These are phyloP conservation scores for Leptinotarsa rubiginosa DNA, from an alignment of 2,888 invertebrate species.

Conservation along the genomic window DNA sequence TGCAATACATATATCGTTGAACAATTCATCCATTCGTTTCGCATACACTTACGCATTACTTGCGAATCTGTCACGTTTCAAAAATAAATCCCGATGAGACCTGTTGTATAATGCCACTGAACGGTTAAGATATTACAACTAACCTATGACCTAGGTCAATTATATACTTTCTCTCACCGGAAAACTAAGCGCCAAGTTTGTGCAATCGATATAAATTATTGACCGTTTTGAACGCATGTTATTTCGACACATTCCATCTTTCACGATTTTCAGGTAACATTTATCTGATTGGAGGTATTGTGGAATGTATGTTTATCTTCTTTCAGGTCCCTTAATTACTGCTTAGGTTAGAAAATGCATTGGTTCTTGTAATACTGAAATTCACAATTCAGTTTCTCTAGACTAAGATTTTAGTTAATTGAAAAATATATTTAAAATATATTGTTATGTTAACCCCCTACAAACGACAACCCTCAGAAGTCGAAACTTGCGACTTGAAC, in stretches of 20 bases:
- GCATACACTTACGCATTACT: neutral
- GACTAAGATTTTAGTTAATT: too few species aligned
- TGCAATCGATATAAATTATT: slow-evolving; percentile 23
- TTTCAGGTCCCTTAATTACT: neutral
- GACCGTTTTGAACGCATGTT: slow-evolving; percentile 2
- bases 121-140: neutral
- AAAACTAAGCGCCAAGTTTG: slow-evolving; percentile 21
- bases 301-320: neutral
- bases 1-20: neutral
- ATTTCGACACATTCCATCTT: slow-evolving; percentile 22
- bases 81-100: slow-evolving; percentile 15
- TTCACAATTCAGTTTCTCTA: too few species aligned
- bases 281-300: neutral
- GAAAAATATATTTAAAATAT: too few species aligned
- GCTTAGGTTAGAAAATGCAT: too few species aligned
- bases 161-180: slow-evolving; percentile 26
- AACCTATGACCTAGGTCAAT: slow-evolving; percentile 28
- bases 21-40: neutral
- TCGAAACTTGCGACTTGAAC: too few species aligned
- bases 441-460: too few species aligned
- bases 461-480: too few species aligned
- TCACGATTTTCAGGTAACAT: slow-evolving; percentile 9
- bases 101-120: slow-evolving; percentile 2
- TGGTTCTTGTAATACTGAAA: too few species aligned
- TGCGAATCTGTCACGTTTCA: slow-evolving; percentile 4